phyloP scores from a whole-genome alignment of 2,113 vertebrate species.

The Corythornis cristatus region DNA sequence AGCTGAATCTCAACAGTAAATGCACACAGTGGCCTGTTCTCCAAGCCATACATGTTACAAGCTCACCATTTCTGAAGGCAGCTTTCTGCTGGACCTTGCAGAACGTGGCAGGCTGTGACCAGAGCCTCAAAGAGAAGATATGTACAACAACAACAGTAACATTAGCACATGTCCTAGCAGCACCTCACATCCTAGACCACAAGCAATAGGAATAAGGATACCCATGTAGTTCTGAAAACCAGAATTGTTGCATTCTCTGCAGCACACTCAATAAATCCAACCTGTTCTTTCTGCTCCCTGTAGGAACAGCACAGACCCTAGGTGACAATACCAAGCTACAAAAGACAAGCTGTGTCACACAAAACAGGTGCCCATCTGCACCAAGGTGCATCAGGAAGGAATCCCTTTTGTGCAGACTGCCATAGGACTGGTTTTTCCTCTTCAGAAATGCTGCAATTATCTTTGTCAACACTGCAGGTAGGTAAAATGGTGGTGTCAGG shows the following conservation, averaged over 20 bases:
- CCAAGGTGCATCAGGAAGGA: not conserved
- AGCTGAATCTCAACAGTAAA: not conserved
- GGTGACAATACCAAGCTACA: not conserved
- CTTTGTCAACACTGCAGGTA: not conserved
- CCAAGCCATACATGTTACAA: not conserved
- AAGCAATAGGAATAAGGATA: not conserved
- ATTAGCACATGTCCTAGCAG: not conserved
- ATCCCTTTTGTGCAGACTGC: not conserved
- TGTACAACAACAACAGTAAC: not conserved
- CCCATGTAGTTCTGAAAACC: not conserved
- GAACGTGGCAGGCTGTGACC: not conserved
- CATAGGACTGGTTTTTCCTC: not conserved
- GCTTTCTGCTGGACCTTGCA: not conserved
- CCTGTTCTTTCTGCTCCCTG: not conserved
- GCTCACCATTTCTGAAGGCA: not conserved
- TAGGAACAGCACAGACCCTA: not conserved
- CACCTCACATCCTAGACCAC: not conserved
- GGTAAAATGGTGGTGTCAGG: not conserved
- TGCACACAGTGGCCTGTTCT: not conserved
- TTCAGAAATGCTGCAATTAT: slow-evolving; percentile 10
- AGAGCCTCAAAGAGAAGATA: not conserved
- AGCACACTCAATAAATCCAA: not conserved
- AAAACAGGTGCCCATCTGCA: not conserved
- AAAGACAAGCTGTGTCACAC: not conserved
- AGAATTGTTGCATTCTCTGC: not conserved